phyloP scores from a whole-genome alignment of 2,888 invertebrate species.

The Andrena bucephala region DNA sequence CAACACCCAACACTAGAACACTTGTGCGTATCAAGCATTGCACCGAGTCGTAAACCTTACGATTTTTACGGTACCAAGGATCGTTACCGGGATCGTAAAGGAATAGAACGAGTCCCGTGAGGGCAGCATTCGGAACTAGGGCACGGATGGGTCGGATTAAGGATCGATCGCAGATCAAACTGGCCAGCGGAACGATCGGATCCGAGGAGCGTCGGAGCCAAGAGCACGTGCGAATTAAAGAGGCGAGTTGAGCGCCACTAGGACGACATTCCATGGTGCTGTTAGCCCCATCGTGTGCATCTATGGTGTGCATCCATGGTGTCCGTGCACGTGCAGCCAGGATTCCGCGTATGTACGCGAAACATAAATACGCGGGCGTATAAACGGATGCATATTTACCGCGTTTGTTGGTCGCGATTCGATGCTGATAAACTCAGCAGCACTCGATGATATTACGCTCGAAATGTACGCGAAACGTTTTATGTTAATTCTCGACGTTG shows the following conservation, averaged over 20 bases:
- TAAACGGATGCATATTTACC: slow-evolving; percentile 42
- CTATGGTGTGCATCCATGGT: slow-evolving; percentile 69
- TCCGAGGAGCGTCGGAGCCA: background rate
- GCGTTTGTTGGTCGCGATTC: slow-evolving; percentile 17
- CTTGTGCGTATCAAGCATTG: slow-evolving; percentile 23
- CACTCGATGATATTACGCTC: background rate
- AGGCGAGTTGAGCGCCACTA: slow-evolving; percentile 85
- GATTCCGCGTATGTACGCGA: slow-evolving; percentile 44
- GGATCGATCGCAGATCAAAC: slow-evolving; percentile 27
- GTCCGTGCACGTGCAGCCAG: slow-evolving; percentile 75
- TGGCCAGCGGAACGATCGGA: slow-evolving; percentile 22
- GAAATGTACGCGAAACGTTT: background rate
- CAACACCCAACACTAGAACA: slow-evolving; percentile 8
- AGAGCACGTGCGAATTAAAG: slow-evolving; percentile 81
- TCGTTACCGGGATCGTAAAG: slow-evolving; percentile 31
- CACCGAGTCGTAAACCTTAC: slow-evolving; percentile 6
- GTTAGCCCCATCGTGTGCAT: slow-evolving; percentile 77
- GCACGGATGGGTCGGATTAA: background rate
- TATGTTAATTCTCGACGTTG: background rate
- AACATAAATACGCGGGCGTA: slow-evolving; percentile 29
- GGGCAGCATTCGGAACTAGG: slow-evolving; percentile 11
- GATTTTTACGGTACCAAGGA: background rate
- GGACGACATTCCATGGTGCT: slow-evolving; percentile 84
- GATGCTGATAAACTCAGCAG: slow-evolving; percentile 7
- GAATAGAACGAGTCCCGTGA: background rate